Evolutionary conservation across 2,797 vertebrate genomes (phyloP).

Genomic region (Chlorospingus flavigularis): DNA sequence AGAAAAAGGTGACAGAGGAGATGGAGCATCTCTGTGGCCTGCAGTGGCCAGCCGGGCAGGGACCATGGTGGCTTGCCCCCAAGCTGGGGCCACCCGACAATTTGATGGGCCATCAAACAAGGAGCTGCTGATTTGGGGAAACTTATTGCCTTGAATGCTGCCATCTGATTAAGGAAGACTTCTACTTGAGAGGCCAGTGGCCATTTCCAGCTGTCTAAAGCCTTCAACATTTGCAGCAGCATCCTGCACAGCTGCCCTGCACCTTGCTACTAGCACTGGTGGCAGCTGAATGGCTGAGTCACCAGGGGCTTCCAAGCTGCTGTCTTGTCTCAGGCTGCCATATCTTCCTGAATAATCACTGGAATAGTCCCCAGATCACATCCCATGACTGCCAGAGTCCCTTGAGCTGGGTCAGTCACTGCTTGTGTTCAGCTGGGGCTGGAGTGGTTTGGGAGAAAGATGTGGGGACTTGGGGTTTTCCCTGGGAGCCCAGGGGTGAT

Average conservation of each 20-base stretch:
- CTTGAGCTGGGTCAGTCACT: neutral
- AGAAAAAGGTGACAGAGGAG: neutral
- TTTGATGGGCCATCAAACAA: neutral
- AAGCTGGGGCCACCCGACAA: neutral
- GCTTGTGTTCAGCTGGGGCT: neutral
- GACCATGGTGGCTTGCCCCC: rapidly evolving
- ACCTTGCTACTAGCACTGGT: neutral
- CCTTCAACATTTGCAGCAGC: neutral
- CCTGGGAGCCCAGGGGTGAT: rapidly evolving
- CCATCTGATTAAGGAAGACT: neutral
- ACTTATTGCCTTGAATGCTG: neutral
- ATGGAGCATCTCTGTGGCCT: neutral
- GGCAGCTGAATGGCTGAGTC: neutral
- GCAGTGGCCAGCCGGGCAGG: neutral
- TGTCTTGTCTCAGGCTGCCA: neutral
- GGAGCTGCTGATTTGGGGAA: neutral
- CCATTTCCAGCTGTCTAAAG: neutral
- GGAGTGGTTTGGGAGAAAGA: neutral
- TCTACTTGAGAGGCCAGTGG: too few relatives aligned
- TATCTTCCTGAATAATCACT: neutral
- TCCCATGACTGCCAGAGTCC: neutral
- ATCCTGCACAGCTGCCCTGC: neutral
- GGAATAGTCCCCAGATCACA: neutral
- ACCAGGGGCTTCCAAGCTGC: neutral
- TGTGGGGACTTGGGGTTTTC: neutral